Evolutionary conservation across 2,797 vertebrate genomes (phyloP).

Genomic region (Chelon auratus): DNA sequence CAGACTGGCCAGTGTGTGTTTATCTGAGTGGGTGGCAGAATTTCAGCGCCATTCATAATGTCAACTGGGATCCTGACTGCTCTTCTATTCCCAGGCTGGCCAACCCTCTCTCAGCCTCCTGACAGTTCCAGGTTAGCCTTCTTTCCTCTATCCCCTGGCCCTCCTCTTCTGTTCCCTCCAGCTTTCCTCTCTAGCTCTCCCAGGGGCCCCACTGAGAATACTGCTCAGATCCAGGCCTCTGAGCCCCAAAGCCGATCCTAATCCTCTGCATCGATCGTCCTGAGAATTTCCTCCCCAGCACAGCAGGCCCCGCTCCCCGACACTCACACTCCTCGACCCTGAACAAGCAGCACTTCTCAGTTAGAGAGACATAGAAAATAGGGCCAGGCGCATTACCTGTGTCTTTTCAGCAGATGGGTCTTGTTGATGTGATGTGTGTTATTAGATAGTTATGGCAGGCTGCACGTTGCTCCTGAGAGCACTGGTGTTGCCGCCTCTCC

Average conservation of each 20-base stretch:
- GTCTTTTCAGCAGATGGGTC: slow-evolving; percentile 56
- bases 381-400: slow-evolving; percentile 54
- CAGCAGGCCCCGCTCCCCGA: slow-evolving; percentile 76
- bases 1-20: slow-evolving; percentile 47
- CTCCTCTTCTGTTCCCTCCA: slow-evolving; percentile 74
- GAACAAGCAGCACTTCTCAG: slow-evolving; percentile 65
- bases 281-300: slow-evolving; percentile 86
- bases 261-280: slow-evolving; percentile 87
- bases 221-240: slow-evolving; percentile 86
- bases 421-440: slow-evolving; percentile 45
- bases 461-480: slow-evolving; percentile 16
- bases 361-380: slow-evolving; percentile 51
- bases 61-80: slow-evolving; percentile 70
- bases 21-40: slow-evolving; percentile 65
- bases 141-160: slow-evolving; percentile 64
- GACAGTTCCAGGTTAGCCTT: slow-evolving; percentile 88
- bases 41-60: slow-evolving; percentile 63
- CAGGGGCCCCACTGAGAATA: slow-evolving; percentile 82
- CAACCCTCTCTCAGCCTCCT: slow-evolving; percentile 79
- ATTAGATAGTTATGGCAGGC: slow-evolving; percentile 44
- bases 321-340: slow-evolving; percentile 70
- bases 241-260: slow-evolving; percentile 87
- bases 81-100: slow-evolving; percentile 73
- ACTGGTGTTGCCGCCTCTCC: slow-evolving; percentile 30
- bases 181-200: slow-evolving; percentile 78